A percentile compares a stretch with the other conserved stretches of the same genome.
Evolutionary conservation across 2,888 invertebrate genomes (phyloP).

Genomic region (Sthenelais limicola): DNA sequence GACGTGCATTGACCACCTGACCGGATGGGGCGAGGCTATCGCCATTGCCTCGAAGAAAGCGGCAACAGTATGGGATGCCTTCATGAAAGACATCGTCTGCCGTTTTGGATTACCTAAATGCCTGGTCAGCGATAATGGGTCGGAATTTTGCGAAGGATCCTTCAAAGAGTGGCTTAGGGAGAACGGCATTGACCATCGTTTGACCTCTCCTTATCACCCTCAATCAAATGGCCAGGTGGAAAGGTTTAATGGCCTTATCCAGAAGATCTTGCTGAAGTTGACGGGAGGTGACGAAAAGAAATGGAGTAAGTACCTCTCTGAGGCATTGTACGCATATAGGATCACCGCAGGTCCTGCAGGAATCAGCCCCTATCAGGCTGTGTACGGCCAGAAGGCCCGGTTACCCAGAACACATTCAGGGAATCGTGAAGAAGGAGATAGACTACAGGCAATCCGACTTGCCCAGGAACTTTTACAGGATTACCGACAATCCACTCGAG

Average conservation of each 20-base stretch:
- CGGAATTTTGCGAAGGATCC: neutral
- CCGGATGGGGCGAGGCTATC: slow-evolving; percentile 8
- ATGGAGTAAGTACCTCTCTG: neutral
- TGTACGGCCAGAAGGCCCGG: no score
- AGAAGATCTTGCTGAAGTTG: neutral
- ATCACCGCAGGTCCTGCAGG: no score
- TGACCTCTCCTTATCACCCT: neutral
- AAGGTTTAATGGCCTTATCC: neutral
- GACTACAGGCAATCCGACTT: no score
- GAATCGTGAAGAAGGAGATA: no score
- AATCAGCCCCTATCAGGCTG: no score
- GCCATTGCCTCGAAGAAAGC: neutral
- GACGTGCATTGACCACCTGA: neutral
- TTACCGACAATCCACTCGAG: no score
- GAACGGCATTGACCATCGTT: neutral
- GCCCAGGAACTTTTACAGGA: no score
- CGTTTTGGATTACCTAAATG: neutral
- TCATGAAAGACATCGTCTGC: neutral
- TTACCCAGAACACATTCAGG: no score
- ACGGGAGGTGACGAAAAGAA: neutral
- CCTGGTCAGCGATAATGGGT: neutral
- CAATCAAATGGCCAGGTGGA: slow-evolving; percentile 1
- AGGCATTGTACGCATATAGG: neutral
- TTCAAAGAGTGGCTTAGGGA: neutral
- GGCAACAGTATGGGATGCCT: neutral